A percentile compares a stretch with the other conserved stretches of the same genome.
phyloP scores from a whole-genome alignment of 2,113 vertebrate genomes.

The Monopterus albus region DNA sequence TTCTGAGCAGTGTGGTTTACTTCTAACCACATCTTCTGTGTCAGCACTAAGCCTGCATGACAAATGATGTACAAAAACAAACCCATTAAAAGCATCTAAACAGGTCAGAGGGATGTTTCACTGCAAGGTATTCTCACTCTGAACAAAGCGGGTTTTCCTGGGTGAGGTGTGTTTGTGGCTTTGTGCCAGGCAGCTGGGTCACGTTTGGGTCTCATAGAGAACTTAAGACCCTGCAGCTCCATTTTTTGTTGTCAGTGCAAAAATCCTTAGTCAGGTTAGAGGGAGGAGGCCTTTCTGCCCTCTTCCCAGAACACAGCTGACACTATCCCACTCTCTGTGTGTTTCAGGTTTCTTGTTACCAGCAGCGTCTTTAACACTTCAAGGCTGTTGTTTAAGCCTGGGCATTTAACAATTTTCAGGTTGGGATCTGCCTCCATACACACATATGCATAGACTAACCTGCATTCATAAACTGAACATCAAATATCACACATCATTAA shows the following conservation, averaged over 20 bases:
- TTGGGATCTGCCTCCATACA: conserved; percentile 18
- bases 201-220: conserved; percentile 42
- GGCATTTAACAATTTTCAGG: conserved; percentile 23
- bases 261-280: conserved; percentile 53
- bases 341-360: conserved; percentile 37
- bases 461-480: not conserved
- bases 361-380: conserved; percentile 33
- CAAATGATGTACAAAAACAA: conserved; percentile 8
- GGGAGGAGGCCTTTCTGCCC: conserved; percentile 23
- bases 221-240: conserved; percentile 46
- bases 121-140: conserved; percentile 36
- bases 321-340: not conserved
- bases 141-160: conserved; percentile 52
- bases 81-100: conserved; percentile 32
- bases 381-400: conserved; percentile 48
- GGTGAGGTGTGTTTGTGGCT: conserved; percentile 14
- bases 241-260: conserved; percentile 21
- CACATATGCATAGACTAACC: not conserved
- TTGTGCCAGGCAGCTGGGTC: conserved; percentile 32
- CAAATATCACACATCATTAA: conserved; percentile 16
- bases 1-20: not conserved
- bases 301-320: conserved; percentile 67
- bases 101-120: conserved; percentile 31
- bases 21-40: conserved; percentile 15
- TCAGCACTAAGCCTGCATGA: conserved; percentile 33